Percentiles rank a stretch among this genome's conserved stretches.
These are phyloP conservation scores for Pelobates fuscus DNA, from an alignment of 2,113 vertebrate genomes.

Conservation along the genomic window DNA sequence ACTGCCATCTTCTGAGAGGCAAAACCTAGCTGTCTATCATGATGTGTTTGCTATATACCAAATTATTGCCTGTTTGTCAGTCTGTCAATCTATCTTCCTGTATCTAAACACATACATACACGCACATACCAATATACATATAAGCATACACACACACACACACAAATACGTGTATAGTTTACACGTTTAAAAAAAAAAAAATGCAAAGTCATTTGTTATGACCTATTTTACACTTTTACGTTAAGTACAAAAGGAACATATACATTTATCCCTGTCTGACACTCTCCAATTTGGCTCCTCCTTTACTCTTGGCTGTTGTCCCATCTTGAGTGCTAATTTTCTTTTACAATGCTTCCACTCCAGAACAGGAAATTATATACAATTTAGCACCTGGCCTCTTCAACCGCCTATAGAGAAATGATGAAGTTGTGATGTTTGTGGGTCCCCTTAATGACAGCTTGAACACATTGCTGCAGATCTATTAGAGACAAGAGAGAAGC, in stretches of 20 bases:
- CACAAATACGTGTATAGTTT: no score
- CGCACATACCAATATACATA: no score
- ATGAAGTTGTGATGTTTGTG: slow-evolving; percentile 15
- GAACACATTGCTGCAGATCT: slow-evolving; percentile 32
- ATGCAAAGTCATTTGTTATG: no score
- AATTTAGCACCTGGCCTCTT: slow-evolving; percentile 50
- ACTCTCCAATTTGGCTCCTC: slow-evolving; percentile 24
- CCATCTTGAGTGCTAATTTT: slow-evolving; percentile 30
- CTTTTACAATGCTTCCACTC: slow-evolving; percentile 36
- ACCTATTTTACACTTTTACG: no score
- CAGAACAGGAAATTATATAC: slow-evolving; percentile 44
- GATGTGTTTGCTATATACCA: no score
- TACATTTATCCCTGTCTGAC: slow-evolving; percentile 15
- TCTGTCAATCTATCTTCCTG: no score
- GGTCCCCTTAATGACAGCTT: slow-evolving; percentile 10
- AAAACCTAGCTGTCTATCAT: no score
- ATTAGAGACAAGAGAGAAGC: slow-evolving; percentile 9
- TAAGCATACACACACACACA: no score
- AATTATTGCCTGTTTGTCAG: no score
- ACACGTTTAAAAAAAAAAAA: no score
- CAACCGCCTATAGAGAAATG: slow-evolving; percentile 18
- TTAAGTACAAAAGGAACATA: neutral
- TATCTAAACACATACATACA: no score
- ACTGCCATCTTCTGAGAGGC: no score
- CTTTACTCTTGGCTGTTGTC: slow-evolving; percentile 23